These are phyloP conservation scores for Nansenia antarctica DNA, from an alignment of 2,113 vertebrate species.

Conservation along the genomic window DNA sequence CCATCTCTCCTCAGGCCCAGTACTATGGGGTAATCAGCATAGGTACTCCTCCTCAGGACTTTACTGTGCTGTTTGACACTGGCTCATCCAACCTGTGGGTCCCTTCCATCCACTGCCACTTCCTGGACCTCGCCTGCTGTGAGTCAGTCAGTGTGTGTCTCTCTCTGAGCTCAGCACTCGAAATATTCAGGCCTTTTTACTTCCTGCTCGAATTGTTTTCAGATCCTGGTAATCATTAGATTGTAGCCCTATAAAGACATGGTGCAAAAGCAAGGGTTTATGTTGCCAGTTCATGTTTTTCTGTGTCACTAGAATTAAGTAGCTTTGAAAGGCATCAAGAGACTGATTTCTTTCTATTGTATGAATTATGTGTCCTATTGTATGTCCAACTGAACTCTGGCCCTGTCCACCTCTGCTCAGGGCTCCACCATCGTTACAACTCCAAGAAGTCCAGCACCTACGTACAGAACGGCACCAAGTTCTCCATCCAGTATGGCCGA, in stretches of 20 bases:
- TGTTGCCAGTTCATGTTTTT: neutral
- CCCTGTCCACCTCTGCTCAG: slow-evolving; percentile 54
- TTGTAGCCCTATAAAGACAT: neutral
- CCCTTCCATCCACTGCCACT: slow-evolving; percentile 80
- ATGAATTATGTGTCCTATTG: neutral
- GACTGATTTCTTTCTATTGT: neutral
- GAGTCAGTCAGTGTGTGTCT: slow-evolving; percentile 52
- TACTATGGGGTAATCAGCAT: slow-evolving; percentile 85
- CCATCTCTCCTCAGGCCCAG: slow-evolving; percentile 69
- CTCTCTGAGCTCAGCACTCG: neutral
- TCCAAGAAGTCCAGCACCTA: slow-evolving; percentile 80
- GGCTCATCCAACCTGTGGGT: slow-evolving; percentile 91
- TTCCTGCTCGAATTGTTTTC: neutral
- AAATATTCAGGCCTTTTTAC: neutral
- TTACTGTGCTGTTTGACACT: slow-evolving; percentile 87
- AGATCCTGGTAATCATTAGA: neutral
- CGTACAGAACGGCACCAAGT: slow-evolving; percentile 72
- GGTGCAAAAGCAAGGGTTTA: neutral
- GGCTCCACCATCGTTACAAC: slow-evolving; percentile 83
- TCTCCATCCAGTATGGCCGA: slow-evolving; percentile 80
- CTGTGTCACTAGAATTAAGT: neutral
- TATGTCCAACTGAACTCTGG: neutral
- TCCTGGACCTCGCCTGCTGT: slow-evolving; percentile 85
- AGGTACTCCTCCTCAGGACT: slow-evolving; percentile 83
- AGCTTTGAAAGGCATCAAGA: neutral